phyloP scores from a whole-genome alignment of 1,140 invertebrate species.

The Trachymyrmex cornetzi region DNA sequence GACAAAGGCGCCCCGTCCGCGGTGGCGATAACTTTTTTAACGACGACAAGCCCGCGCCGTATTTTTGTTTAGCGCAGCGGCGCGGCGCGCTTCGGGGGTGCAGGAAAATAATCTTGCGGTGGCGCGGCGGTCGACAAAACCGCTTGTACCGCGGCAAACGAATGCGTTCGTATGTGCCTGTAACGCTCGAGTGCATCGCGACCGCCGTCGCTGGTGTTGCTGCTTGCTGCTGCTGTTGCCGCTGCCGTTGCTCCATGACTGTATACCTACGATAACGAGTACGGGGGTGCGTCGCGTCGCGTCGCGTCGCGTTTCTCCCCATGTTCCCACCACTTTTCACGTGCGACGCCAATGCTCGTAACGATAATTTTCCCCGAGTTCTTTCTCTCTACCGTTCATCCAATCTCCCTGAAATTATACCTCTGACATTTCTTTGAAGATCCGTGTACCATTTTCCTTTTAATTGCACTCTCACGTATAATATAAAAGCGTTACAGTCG shows the following conservation, averaged over 20 bases:
- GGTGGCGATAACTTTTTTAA: slow-evolving; percentile 74
- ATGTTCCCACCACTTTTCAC: slow-evolving; percentile 56
- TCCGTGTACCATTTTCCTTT: slow-evolving; percentile 26
- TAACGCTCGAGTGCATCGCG: slow-evolving; percentile 60
- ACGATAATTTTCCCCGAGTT: slow-evolving; percentile 64
- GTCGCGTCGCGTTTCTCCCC: slow-evolving; percentile 45
- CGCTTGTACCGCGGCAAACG: slow-evolving; percentile 57
- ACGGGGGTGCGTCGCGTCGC: not conserved
- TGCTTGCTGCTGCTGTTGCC: not conserved
- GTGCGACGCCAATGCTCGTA: slow-evolving; percentile 38
- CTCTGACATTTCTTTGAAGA: slow-evolving; percentile 23
- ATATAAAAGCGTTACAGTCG: slow-evolving; percentile 1
- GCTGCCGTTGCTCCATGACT: slow-evolving; percentile 31
- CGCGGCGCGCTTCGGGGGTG: not conserved
- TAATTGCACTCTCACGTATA: slow-evolving; percentile 20
- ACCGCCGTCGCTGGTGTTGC: not conserved
- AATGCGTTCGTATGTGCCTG: slow-evolving; percentile 63
- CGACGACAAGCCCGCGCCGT: slow-evolving; percentile 72
- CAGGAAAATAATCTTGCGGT: slow-evolving; percentile 62
- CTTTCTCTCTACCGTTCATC: not conserved
- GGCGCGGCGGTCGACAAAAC: slow-evolving; percentile 49
- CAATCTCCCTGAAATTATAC: slow-evolving; percentile 9
- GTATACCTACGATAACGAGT: slow-evolving; percentile 51
- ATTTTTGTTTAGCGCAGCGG: slow-evolving; percentile 68
- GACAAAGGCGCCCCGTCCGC: slow-evolving; percentile 36